A percentile compares a stretch with the other conserved stretches of the same genome.
Evolutionary conservation across 1,140 invertebrate species (phyloP).

Genomic region (Ceratitis capitata): DNA sequence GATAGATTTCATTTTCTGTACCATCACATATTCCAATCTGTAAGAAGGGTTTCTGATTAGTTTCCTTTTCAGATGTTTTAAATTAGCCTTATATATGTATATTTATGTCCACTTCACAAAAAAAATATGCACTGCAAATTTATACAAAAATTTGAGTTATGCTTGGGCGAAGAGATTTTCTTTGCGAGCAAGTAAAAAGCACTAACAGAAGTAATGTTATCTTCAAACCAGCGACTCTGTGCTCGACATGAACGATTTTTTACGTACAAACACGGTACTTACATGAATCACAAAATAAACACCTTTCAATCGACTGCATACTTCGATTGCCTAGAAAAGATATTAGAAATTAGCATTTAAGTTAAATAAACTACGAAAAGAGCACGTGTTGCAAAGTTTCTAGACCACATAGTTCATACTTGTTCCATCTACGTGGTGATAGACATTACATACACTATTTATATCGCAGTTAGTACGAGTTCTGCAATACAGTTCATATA

Average conservation of each 20-base stretch:
- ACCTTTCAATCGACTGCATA: neutral
- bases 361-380: neutral
- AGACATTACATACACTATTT: neutral
- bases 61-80: too few species aligned
- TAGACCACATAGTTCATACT: conserved; percentile 40
- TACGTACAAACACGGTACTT: neutral
- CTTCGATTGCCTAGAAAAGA: neutral
- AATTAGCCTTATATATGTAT: too few species aligned
- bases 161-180: conserved; percentile 59
- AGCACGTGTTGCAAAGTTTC: conserved; percentile 16
- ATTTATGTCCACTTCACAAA: conserved; percentile 54
- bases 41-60: too few species aligned
- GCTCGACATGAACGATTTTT: neutral
- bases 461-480: conserved; percentile 39
- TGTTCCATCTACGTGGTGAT: conserved; percentile 35
- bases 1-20: too few species aligned
- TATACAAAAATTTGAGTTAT: conserved; percentile 57
- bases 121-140: conserved; percentile 63
- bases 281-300: neutral
- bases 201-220: conserved; percentile 59
- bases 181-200: conserved; percentile 62
- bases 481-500: conserved; percentile 18
- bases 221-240: conserved; percentile 60
- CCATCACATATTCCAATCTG: too few species aligned
- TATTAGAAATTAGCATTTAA: too few species aligned